phyloP scores from a whole-genome alignment of 2,797 vertebrate species.

The Hybognathus amarus region DNA sequence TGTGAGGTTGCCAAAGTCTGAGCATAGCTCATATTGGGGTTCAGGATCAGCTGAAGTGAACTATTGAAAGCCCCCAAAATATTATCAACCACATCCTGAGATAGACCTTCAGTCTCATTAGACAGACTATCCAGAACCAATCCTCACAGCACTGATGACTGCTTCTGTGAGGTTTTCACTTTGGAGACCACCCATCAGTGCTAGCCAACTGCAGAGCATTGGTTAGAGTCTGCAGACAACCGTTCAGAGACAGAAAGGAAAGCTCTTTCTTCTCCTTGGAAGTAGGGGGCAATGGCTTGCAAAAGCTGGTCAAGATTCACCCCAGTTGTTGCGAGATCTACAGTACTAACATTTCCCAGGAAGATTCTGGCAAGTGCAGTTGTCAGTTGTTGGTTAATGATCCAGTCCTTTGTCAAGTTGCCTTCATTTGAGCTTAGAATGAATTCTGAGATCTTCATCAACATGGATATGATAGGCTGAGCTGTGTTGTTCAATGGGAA shows the following conservation, averaged over 20 bases:
- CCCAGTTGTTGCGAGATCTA: background rate
- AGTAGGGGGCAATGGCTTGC: background rate
- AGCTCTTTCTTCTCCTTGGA: background rate
- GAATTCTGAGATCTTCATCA: slow-evolving; percentile 65
- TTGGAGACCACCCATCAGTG: background rate
- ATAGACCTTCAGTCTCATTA: slow-evolving; percentile 4
- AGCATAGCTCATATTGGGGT: slow-evolving; percentile 14
- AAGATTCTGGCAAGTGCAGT: slow-evolving; percentile 62
- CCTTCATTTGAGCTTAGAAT: slow-evolving; percentile 69
- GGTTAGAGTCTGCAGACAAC: background rate
- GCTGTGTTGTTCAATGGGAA: slow-evolving; percentile 66
- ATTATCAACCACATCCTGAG: background rate
- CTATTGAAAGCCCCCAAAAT: background rate
- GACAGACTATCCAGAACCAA: background rate
- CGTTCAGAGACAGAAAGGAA: background rate
- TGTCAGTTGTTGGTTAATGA: slow-evolving; percentile 65
- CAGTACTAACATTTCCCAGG: slow-evolving; percentile 64
- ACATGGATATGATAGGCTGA: slow-evolving; percentile 60
- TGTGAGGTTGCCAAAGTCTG: slow-evolving; percentile 11
- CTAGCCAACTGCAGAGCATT: background rate
- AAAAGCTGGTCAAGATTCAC: background rate
- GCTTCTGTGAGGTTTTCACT: slow-evolving; percentile 26
- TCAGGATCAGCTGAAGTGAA: slow-evolving; percentile 20
- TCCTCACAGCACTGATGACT: background rate
- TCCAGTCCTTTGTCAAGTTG: slow-evolving; percentile 67